Evolutionary conservation across 2,113 vertebrate genomes (phyloP), one percentile per base, ranked within the genome.

Genomic region (Rhodinocichla rosea): DNA sequence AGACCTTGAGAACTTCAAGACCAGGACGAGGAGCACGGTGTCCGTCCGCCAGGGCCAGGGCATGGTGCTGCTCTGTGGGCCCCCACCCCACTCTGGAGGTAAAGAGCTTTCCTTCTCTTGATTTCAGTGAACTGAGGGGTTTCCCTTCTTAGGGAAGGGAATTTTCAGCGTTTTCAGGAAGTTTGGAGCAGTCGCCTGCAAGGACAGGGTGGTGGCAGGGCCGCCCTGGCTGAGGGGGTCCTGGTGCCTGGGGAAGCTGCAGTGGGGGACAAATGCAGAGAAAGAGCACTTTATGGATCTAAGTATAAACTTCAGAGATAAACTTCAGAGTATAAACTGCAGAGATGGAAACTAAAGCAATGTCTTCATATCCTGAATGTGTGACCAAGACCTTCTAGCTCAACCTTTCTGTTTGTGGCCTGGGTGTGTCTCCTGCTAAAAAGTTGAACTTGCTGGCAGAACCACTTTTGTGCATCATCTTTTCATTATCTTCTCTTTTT

Each of bases 1-100:
- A 99, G 99, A 99, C 96, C 98, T 99, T 19, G 99, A 99, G 95
- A 99, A 98, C 97, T 99, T 99, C 97, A 99, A 99, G 97, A 98
- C 98, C 24, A 98, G 99, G 77, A 98, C 97, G 11, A 98, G 99
- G 96, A 99, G 98, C 97, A 99, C 98, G 0, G 99, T 99, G 30
- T 99, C 98, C 0, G 99, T 99, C 9, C 99, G 99, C 12, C 99
- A 99, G 90, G 99, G 99, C 87, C 99, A 99, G 95, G 99, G 99
- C 59, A 99, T 99, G 98, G 99, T 99, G 47, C 98, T 99, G 74
- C 98, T 99, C 20, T 99, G 99, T 6, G 99, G 99, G 28, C 99
- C 99, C 7, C 99, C 99, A 0, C 97, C 99, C 2, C 99, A 99
- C 89, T 98, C 99, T 19, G 99, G 99, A 99, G 99, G 99, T 99